phyloP scores from a whole-genome alignment of 1,140 invertebrate species.

The Pogonus chalceus region DNA sequence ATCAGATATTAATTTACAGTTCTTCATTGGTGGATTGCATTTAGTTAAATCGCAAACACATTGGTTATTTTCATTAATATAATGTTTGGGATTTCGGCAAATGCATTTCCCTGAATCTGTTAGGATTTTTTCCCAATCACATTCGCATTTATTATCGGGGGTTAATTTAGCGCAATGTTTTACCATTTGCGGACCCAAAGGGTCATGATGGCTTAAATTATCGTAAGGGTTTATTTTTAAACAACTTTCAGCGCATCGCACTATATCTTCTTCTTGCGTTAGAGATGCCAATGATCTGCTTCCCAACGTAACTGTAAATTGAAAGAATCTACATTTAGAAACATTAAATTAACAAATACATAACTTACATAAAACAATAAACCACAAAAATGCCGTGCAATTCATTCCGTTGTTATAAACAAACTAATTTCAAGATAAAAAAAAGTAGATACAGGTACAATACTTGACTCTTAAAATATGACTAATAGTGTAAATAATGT shows the following conservation, averaged over 20 bases:
- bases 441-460: too few relatives aligned
- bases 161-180: conserved; percentile 20
- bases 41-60: conserved; percentile 26
- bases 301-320: too few relatives aligned
- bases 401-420: too few relatives aligned
- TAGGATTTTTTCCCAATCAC: conserved; percentile 14
- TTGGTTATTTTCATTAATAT: conserved; percentile 18
- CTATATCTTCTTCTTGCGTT: too few relatives aligned
- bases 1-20: conserved; percentile 24
- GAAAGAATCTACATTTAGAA: too few relatives aligned
- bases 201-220: background rate
- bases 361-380: too few relatives aligned
- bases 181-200: conserved; percentile 22
- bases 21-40: conserved; percentile 21
- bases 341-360: too few relatives aligned
- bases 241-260: background rate
- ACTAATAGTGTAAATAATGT: too few relatives aligned
- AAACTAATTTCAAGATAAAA: too few relatives aligned
- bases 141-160: conserved; percentile 21
- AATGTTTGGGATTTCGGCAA: conserved; percentile 22
- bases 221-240: background rate
- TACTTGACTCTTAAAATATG: too few relatives aligned
- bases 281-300: too few relatives aligned
- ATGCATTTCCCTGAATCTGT: conserved; percentile 21
- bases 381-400: too few relatives aligned